phyloP scores from a whole-genome alignment of 2,888 invertebrate genomes.

The Cephus sareptanus region DNA sequence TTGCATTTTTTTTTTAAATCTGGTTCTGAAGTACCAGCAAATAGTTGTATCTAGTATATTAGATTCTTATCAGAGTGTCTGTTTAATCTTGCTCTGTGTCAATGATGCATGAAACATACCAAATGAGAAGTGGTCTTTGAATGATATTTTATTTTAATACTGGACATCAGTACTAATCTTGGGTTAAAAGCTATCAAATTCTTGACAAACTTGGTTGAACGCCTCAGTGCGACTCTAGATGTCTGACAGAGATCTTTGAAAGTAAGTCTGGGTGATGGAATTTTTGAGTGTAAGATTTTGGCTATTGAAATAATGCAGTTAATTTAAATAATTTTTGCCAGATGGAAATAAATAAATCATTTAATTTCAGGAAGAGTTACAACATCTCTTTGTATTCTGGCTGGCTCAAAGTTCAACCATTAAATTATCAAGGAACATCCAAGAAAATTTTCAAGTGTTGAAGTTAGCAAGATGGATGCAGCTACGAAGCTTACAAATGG shows the following conservation, averaged over 20 bases:
- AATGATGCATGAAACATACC: not conserved
- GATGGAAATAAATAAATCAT: not conserved
- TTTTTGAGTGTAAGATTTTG: not conserved
- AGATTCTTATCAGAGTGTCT: not conserved
- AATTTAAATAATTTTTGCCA: not conserved
- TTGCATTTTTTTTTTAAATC: not conserved
- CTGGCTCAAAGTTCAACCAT: not conserved
- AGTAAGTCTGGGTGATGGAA: not conserved
- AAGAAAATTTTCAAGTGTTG: not conserved
- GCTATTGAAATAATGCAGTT: not conserved
- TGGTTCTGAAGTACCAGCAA: not conserved
- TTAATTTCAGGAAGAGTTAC: not conserved
- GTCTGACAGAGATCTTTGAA: conserved; percentile 6
- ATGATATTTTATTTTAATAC: not conserved
- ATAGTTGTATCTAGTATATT: not conserved
- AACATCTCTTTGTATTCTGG: not conserved
- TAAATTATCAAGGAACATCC: not conserved
- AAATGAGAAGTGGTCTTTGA: not conserved
- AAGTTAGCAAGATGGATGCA: not conserved
- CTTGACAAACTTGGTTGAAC: not conserved
- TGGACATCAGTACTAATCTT: not conserved
- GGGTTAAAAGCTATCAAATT: conserved; percentile 20
- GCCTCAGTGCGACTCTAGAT: conserved; percentile 9
- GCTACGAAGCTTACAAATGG: not conserved
- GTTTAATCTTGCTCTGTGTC: not conserved